Base-by-base conservation (phyloP, 2,888 invertebrate genomes). In the Meteorus cinctellus region DNA sequence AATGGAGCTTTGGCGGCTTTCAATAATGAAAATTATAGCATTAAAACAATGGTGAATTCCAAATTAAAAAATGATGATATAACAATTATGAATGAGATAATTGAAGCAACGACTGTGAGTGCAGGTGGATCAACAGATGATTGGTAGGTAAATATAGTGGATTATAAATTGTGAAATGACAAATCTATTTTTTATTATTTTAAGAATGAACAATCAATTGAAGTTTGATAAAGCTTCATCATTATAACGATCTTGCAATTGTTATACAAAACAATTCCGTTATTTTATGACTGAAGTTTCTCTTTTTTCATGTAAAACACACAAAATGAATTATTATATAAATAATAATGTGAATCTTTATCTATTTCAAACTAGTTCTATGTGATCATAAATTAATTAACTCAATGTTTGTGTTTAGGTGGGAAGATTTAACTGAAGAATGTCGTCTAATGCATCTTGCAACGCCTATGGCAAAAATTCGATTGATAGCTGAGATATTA, bases 401-500 rank as follows among this genome's bases (percentile, higher is more conserved):
- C 71, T 73, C 78, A 67, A 72, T 79, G 45, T 72, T 19, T n/a
- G 48, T 66, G 67, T 74, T 31, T 72, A 89, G 90, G 94, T 95
- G 95, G 95, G 92, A 93, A 77, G 93, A 93, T 81, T 90, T 94
- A 29, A 93, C 92, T 45, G 93, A 93, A 82, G 94, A 94, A 82
- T 95, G 95, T 84, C 91, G 94, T 79, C 88, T 95, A 51, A 94
- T 95, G 93, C 92, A 93, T 78, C 90, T 94, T 74, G 91, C 92
- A 14, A 90, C 91, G 36, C 89, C 90, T 78, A 90, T 93, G 79
- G 93, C 93, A 4, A 92, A 93, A 92, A 91, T 96, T 29, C 92
- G 98, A 78, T 91, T 97, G 81, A 90, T 92, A 19, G 93, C 96
- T 8, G 98, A 99, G 90, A 87, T 95, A 4, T 88, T 95, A 0